Percentiles rank a stretch among this genome's conserved stretches.
Conservation (phyloP, 2,888 invertebrate species). For the Hemithea aestivaria region DNA sequence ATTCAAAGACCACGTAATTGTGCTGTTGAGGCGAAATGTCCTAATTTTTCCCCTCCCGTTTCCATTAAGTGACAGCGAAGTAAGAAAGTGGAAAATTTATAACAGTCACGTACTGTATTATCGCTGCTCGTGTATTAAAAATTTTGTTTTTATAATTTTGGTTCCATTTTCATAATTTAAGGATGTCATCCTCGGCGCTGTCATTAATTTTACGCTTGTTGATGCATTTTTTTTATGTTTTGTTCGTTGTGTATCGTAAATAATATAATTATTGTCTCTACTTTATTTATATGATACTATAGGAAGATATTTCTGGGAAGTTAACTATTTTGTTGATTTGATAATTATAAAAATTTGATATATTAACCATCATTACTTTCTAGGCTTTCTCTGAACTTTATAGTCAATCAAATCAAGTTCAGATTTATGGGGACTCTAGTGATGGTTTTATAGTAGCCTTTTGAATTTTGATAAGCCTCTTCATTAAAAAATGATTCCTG, state of each 20-base stretch:
- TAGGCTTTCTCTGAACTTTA: constrained; percentile 19
- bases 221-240: neutral
- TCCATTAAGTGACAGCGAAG: constrained; percentile 54
- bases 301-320: too few species aligned
- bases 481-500: constrained; percentile 14
- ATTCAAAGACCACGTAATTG: constrained; percentile 50
- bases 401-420: constrained; percentile 18
- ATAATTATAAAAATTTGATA: too few species aligned
- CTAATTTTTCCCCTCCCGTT: constrained; percentile 50
- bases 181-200: constrained; percentile 13
- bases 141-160: constrained; percentile 41
- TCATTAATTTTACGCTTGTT: constrained; percentile 20
- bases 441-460: constrained; percentile 17
- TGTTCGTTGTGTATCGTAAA: too few species aligned
- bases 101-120: constrained; percentile 56
- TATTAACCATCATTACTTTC: neutral
- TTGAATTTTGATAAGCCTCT: constrained; percentile 13
- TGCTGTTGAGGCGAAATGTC: constrained; percentile 49
- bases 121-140: constrained; percentile 54
- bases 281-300: too few species aligned
- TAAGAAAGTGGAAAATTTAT: constrained; percentile 54
- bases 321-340: too few species aligned
- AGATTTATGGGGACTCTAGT: constrained; percentile 20
- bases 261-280: too few species aligned
- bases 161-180: constrained; percentile 24